Evolutionary conservation across 2,797 vertebrate species (phyloP).

Genomic region (Cryptoprocta ferox): DNA sequence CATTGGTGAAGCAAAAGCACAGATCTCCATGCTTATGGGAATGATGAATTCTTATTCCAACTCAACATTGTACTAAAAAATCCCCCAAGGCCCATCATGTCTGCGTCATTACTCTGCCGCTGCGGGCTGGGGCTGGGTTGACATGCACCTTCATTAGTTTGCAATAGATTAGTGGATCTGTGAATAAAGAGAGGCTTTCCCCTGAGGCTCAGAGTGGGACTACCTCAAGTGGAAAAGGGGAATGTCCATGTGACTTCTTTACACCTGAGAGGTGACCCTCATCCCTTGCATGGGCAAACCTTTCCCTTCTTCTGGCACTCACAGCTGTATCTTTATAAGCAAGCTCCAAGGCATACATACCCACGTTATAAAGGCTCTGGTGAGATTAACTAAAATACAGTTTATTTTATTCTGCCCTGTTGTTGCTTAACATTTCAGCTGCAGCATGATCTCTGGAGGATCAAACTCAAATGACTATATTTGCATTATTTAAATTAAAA

Average conservation of each 20-base stretch:
- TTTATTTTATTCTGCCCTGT: background rate
- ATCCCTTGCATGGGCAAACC: rapidly evolving
- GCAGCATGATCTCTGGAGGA: background rate
- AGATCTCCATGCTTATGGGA: background rate
- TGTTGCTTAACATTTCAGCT: background rate
- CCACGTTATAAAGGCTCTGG: background rate
- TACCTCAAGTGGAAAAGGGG: background rate
- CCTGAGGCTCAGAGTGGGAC: background rate
- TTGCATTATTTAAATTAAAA: background rate
- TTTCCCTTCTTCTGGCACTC: background rate
- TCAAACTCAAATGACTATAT: background rate
- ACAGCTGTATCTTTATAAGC: background rate
- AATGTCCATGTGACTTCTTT: background rate
- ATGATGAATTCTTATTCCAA: background rate
- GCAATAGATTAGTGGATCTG: background rate
- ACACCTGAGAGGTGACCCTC: rapidly evolving
- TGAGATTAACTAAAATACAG: background rate
- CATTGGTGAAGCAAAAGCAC: background rate
- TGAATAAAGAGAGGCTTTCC: background rate
- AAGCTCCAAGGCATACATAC: background rate
- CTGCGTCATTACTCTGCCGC: background rate
- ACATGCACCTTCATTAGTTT: background rate
- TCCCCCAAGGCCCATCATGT: too few relatives aligned
- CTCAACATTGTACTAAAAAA: background rate
- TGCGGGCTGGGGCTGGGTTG: background rate